These are phyloP conservation scores for Callorhinus ursinus DNA, from an alignment of 2,113 vertebrate species.

Conservation along the genomic window DNA sequence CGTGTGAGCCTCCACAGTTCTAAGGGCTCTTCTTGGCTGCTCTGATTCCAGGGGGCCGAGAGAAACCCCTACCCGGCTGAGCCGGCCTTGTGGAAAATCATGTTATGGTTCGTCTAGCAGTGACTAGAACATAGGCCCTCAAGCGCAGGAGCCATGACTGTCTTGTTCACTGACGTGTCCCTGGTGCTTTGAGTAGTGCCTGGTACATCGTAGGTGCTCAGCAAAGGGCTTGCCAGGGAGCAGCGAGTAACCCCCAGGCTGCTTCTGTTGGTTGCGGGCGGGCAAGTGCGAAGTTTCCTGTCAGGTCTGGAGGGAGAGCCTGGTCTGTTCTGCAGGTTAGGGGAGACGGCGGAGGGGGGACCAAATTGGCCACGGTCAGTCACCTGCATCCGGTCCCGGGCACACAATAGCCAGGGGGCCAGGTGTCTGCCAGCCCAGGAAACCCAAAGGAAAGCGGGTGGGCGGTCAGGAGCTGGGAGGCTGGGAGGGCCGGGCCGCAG, in stretches of 20 bases:
- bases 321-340: not conserved
- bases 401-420: not conserved
- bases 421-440: not conserved
- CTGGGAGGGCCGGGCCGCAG: accelerated
- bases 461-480: not conserved
- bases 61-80: too few species aligned
- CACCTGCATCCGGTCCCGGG: not conserved
- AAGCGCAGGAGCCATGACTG: not conserved
- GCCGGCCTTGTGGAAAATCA: not conserved
- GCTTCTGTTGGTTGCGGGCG: not conserved
- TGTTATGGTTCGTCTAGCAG: too few species aligned
- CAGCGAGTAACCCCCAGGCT: not conserved
- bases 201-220: not conserved
- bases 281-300: not conserved
- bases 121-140: not conserved
- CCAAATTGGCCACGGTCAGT: not conserved
- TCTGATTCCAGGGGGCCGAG: not conserved
- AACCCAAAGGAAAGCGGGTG: not conserved
- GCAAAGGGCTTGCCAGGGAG: not conserved
- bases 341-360: not conserved
- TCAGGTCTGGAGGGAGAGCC: not conserved
- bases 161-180: not conserved
- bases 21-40: not conserved
- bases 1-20: accelerated
- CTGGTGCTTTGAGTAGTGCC: not conserved